Evolutionary conservation across 2,888 invertebrate species (phyloP).

Genomic region (Lochmaea capreae): DNA sequence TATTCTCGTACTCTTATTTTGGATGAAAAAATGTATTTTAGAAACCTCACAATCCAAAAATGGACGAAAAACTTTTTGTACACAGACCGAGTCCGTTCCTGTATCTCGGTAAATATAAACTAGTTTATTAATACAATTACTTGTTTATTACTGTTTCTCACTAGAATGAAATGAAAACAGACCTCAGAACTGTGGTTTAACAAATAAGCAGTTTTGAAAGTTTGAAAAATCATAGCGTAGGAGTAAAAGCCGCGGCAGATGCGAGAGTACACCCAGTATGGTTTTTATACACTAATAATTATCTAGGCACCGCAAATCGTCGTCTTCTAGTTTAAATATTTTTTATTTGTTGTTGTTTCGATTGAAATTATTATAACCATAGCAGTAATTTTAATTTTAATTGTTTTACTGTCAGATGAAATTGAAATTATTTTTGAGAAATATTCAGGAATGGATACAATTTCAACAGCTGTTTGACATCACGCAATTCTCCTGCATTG

Average conservation of each 20-base stretch:
- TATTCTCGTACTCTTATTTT: too few relatives aligned
- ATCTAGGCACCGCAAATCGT: slow-evolving; percentile 37
- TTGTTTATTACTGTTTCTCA: slow-evolving; percentile 25
- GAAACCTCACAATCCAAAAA: too few relatives aligned
- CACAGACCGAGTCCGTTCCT: slow-evolving; percentile 16
- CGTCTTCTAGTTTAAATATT: slow-evolving; percentile 7
- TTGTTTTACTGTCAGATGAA: neutral
- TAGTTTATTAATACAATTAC: slow-evolving; percentile 30
- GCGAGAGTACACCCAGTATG: slow-evolving; percentile 23
- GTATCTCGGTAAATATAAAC: slow-evolving; percentile 34
- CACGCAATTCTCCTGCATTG: too few relatives aligned
- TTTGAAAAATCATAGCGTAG: slow-evolving; percentile 28
- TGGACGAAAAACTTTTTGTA: too few relatives aligned
- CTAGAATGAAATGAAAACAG: slow-evolving; percentile 41
- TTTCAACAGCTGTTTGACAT: too few relatives aligned
- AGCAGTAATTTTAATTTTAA: slow-evolving; percentile 23
- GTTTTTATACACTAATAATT: slow-evolving; percentile 47
- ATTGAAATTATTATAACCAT: slow-evolving; percentile 4
- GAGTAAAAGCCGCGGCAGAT: slow-evolving; percentile 36
- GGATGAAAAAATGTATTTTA: too few relatives aligned
- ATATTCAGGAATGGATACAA: too few relatives aligned
- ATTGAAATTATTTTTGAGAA: too few relatives aligned
- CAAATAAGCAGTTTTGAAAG: slow-evolving; percentile 27
- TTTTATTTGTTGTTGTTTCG: slow-evolving; percentile 18
- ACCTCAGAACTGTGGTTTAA: slow-evolving; percentile 12